Percentiles rank a stretch among this genome's conserved stretches.
These are phyloP conservation scores for Phymatocera aterrima DNA, from an alignment of 2,888 invertebrate species.

Conservation along the genomic window DNA sequence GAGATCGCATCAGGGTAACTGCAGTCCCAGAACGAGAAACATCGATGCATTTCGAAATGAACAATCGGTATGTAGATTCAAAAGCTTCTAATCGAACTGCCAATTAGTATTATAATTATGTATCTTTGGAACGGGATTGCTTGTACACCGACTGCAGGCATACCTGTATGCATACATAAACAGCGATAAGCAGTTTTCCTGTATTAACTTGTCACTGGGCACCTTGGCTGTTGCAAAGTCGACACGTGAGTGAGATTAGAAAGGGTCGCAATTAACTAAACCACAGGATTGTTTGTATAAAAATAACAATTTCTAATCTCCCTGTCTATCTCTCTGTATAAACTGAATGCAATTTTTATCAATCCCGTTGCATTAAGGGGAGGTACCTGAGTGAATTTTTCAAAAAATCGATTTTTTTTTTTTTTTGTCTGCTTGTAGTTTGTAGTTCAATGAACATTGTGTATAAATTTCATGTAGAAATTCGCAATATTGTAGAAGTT, in stretches of 20 bases:
- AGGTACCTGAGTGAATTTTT: no score
- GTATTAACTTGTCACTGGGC: background rate
- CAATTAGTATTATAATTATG: background rate
- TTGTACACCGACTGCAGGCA: no score
- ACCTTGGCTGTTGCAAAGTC: no score
- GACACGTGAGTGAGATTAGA: conserved; percentile 12
- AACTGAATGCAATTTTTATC: background rate
- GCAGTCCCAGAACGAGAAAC: no score
- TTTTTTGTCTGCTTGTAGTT: no score
- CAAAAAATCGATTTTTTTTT: background rate
- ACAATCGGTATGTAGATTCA: background rate
- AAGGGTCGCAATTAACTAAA: conserved; percentile 3
- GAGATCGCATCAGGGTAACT: background rate
- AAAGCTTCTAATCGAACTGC: background rate
- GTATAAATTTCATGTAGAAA: no score
- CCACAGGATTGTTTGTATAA: no score
- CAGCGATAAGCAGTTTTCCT: no score
- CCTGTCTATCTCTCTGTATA: background rate
- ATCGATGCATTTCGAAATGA: no score
- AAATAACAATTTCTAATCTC: background rate
- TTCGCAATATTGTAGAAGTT: no score
- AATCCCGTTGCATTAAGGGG: no score
- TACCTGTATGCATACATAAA: background rate
- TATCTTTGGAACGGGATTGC: background rate
- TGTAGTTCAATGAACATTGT: no score